Conservation (phyloP, 2,797 vertebrate genomes). For the Danio jaintianensis region DNA sequence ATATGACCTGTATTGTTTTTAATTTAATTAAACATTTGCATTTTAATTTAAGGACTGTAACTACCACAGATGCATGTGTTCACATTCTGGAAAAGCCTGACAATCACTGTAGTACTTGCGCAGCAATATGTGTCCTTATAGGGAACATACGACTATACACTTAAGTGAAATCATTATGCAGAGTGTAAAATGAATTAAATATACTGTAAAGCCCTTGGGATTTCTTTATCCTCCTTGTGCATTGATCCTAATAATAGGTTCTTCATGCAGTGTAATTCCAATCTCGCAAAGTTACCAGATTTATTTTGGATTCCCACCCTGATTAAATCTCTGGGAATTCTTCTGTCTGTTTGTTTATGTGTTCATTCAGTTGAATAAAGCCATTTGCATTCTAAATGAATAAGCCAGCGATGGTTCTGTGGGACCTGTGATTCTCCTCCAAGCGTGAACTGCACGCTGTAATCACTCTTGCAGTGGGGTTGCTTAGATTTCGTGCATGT, state of each 20-base stretch:
- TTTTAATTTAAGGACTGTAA: not conserved
- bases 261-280: slow-evolving; percentile 44
- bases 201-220: slow-evolving; percentile 37
- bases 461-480: slow-evolving; percentile 51
- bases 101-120: not conserved
- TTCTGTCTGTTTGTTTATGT: slow-evolving; percentile 44
- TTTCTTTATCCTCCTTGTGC: slow-evolving; percentile 44
- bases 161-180: slow-evolving; percentile 32
- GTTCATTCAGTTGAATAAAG: slow-evolving; percentile 50
- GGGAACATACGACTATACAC: slow-evolving; percentile 5
- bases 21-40: no score
- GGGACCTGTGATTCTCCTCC: slow-evolving; percentile 48
- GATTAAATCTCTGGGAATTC: slow-evolving; percentile 43
- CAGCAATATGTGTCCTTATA: not conserved
- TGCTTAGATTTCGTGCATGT: slow-evolving; percentile 36
- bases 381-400: slow-evolving; percentile 62
- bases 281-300: slow-evolving; percentile 44
- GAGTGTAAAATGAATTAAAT: slow-evolving; percentile 36
- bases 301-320: slow-evolving; percentile 24
- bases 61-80: not conserved
- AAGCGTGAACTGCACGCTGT: slow-evolving; percentile 49
- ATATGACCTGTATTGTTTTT: not conserved
- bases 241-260: slow-evolving; percentile 48
- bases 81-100: not conserved
- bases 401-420: slow-evolving; percentile 56